phyloP scores from a whole-genome alignment of 1,140 invertebrate species.

The Manduca sexta region DNA sequence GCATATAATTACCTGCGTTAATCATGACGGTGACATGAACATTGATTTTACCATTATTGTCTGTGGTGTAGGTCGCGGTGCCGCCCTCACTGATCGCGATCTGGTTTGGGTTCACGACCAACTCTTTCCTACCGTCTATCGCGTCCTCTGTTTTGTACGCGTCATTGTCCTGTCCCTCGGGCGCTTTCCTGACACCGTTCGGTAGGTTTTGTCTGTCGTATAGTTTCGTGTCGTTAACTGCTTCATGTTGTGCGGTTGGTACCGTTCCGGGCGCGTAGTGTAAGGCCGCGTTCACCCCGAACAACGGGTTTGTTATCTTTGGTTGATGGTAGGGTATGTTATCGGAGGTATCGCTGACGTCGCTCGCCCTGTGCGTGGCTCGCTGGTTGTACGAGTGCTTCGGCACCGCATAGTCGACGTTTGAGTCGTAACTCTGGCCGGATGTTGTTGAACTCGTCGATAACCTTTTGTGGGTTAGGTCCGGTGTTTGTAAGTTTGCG shows the following conservation, averaged over 20 bases:
- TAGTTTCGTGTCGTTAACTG: constrained; percentile 30
- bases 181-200: constrained; percentile 76
- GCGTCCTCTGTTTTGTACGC: constrained; percentile 76
- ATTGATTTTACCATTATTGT: constrained; percentile 91
- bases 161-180: constrained; percentile 86
- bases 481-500: constrained; percentile 65
- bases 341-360: constrained; percentile 39
- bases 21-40: constrained; percentile 88
- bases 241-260: constrained; percentile 18
- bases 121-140: constrained; percentile 73
- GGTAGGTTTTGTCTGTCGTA: constrained; percentile 44
- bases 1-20: constrained; percentile 77
- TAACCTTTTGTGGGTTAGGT: constrained; percentile 51
- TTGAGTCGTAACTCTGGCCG: constrained; percentile 63
- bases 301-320: constrained; percentile 64
- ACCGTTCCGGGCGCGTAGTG: constrained; percentile 58
- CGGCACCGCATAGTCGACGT: constrained; percentile 57
- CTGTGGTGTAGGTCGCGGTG: constrained; percentile 77
- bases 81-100: constrained; percentile 67
- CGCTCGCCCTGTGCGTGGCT: constrained; percentile 25
- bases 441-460: constrained; percentile 61
- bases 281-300: constrained; percentile 67
- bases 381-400: constrained; percentile 51
- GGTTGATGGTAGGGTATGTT: constrained; percentile 33
- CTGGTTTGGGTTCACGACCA: constrained; percentile 47